Percentiles rank a stretch among this genome's conserved stretches.
phyloP scores from a whole-genome alignment of 1,140 invertebrate genomes.

The Epicauta chinensis region DNA sequence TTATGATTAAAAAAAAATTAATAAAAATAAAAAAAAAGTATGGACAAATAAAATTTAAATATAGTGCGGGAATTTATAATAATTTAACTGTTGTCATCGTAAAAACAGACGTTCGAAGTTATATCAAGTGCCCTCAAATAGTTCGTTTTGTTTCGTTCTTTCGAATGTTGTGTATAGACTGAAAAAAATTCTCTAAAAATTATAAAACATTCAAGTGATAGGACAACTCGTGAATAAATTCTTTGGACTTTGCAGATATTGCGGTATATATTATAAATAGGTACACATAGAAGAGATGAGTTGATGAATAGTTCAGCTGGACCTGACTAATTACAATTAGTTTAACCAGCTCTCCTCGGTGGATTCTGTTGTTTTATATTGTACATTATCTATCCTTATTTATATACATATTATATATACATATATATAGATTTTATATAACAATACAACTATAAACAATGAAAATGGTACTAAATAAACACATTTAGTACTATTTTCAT shows the following conservation, averaged over 20 bases:
- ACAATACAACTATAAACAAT: no score
- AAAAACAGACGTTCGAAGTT: constrained; percentile 5
- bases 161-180: no score
- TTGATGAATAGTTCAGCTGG: no score
- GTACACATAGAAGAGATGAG: no score
- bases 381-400: constrained; percentile 12
- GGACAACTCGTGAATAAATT: constrained; percentile 7
- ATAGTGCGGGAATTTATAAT: constrained; percentile 6
- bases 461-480: no score
- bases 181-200: background rate
- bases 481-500: constrained; percentile 14
- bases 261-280: no score
- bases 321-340: no score
- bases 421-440: no score
- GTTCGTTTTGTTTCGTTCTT: no score
- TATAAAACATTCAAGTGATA: constrained; percentile 14
- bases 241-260: constrained; percentile 3
- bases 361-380: constrained; percentile 14
- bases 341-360: no score
- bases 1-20: background rate
- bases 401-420: constrained; percentile 14
- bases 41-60: no score
- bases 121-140: constrained; percentile 12
- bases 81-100: no score
- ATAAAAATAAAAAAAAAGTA: constrained; percentile 2